Percentiles rank a stretch among this genome's conserved stretches.
Conservation (phyloP, 2,888 invertebrate species). For the Sphecodes monilicornis region DNA sequence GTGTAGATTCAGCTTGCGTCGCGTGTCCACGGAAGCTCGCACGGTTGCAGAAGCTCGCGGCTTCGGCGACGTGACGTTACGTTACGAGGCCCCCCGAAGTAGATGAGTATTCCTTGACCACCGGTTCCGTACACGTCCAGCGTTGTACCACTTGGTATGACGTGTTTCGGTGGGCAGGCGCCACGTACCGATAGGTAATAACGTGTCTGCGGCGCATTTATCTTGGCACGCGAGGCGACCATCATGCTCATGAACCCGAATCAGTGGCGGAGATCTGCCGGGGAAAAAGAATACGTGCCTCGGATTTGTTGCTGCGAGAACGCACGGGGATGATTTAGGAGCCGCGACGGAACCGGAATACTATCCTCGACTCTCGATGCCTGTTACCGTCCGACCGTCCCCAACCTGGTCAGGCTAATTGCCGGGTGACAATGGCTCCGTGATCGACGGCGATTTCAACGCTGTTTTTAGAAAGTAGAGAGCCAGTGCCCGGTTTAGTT, state of each 20-base stretch:
- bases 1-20: constrained; percentile 69
- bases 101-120: constrained; percentile 63
- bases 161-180: constrained; percentile 57
- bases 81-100: constrained; percentile 8
- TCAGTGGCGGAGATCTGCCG: constrained; percentile 60
- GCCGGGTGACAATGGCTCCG: constrained; percentile 1
- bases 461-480: not conserved
- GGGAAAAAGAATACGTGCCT: constrained; percentile 37
- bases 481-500: not conserved
- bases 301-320: constrained; percentile 44
- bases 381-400: not conserved
- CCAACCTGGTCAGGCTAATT: not conserved
- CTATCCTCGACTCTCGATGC: not conserved
- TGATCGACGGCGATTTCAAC: not conserved
- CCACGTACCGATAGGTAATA: constrained; percentile 71
- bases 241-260: constrained; percentile 77
- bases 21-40: constrained; percentile 57
- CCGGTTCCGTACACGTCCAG: constrained; percentile 58
- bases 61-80: constrained; percentile 4
- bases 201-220: constrained; percentile 72
- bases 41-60: constrained; percentile 1
- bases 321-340: constrained; percentile 28
- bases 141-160: constrained; percentile 45
- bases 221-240: constrained; percentile 79
- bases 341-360: constrained; percentile 20